Evolutionary conservation across 2,888 invertebrate genomes (phyloP).

Genomic region (Deroplatys truncata): DNA sequence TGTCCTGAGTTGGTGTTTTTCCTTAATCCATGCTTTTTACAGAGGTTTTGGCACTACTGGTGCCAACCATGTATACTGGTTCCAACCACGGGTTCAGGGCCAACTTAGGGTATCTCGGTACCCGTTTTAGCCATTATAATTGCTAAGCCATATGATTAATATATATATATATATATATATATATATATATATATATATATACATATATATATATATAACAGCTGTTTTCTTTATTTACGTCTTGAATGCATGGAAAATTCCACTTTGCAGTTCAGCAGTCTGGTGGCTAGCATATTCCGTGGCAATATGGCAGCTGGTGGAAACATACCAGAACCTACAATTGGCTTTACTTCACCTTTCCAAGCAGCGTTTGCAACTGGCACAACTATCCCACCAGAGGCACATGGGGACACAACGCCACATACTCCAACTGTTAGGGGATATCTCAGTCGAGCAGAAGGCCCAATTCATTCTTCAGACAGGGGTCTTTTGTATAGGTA

Average conservation of each 20-base stretch:
- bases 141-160: too few relatives aligned
- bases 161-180: neutral
- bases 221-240: too few relatives aligned
- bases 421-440: conserved; percentile 38
- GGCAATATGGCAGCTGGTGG: conserved; percentile 27
- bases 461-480: conserved; percentile 46
- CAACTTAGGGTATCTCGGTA: too few relatives aligned
- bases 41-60: too few relatives aligned
- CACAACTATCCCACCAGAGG: neutral
- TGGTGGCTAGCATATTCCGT: conserved; percentile 35
- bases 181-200: neutral
- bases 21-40: too few relatives aligned
- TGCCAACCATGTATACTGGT: too few relatives aligned
- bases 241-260: neutral
- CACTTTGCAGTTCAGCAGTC: conserved; percentile 42
- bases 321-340: conserved; percentile 2
- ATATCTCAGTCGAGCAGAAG: conserved; percentile 48
- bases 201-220: neutral
- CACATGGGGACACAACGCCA: neutral
- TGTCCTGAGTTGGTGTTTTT: too few relatives aligned
- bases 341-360: conserved; percentile 3
- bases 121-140: too few relatives aligned
- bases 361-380: conserved; percentile 14
- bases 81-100: too few relatives aligned
- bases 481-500: conserved; percentile 44